Conservation (phyloP, 2,888 invertebrate genomes). For the Monopis laevigella region DNA sequence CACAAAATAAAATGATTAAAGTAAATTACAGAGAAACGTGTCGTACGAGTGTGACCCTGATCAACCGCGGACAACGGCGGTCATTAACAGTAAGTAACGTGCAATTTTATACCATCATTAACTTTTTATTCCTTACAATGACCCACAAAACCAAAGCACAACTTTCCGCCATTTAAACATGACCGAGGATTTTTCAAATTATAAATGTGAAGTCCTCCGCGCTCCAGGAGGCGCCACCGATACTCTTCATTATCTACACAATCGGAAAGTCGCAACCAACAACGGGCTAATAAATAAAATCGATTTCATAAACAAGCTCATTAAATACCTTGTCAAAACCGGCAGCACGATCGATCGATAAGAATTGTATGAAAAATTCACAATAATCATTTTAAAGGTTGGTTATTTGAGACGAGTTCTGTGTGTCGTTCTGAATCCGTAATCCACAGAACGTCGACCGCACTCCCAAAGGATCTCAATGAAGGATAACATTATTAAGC, state of each 20-base stretch:
- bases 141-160: conserved; percentile 5
- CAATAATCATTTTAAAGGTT: too few species aligned
- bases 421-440: too few species aligned
- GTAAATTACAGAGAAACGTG: too few species aligned
- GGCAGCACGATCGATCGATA: too few species aligned
- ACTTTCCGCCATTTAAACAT: not conserved
- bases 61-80: conserved; percentile 1
- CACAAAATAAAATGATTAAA: too few species aligned
- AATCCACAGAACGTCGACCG: too few species aligned
- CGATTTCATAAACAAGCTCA: conserved; percentile 29
- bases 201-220: not conserved
- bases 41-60: not conserved
- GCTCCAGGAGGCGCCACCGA: not conserved
- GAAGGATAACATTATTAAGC: too few species aligned
- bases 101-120: not conserved
- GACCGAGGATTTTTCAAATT: not conserved
- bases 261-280: conserved; percentile 34
- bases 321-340: conserved; percentile 26
- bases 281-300: conserved; percentile 33
- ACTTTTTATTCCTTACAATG: not conserved
- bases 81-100: conserved; percentile 2
- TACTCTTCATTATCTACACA: conserved; percentile 44
- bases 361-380: too few species aligned
- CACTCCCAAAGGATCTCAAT: conserved; percentile 39
- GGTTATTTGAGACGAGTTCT: too few species aligned